Conservation (phyloP, 1,140 invertebrate species). For the Hycleus cichorii region DNA sequence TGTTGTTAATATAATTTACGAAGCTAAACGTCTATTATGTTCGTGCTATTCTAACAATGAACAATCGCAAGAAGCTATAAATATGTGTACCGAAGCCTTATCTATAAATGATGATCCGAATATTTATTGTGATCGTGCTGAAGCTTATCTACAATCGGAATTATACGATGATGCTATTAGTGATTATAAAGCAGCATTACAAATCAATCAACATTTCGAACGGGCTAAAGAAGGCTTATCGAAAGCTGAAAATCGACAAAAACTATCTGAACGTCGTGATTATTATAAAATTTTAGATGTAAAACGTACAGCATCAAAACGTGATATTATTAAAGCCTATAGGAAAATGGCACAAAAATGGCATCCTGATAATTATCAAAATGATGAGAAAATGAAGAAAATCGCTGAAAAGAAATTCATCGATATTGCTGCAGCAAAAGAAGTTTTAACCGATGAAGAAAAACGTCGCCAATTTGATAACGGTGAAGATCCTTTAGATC, state of each 20-base stretch:
- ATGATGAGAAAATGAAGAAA: slow-evolving; percentile 81
- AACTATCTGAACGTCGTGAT: slow-evolving; percentile 87
- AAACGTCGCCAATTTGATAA: slow-evolving; percentile 89
- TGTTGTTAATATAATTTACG: slow-evolving; percentile 62
- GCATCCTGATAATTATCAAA: slow-evolving; percentile 96
- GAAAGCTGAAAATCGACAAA: slow-evolving; percentile 87
- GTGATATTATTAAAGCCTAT: slow-evolving; percentile 94
- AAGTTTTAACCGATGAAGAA: slow-evolving; percentile 76
- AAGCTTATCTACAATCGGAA: slow-evolving; percentile 84
- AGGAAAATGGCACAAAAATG: slow-evolving; percentile 95
- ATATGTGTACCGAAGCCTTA: slow-evolving; percentile 73
- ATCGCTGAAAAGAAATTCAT: slow-evolving; percentile 97
- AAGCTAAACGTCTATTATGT: slow-evolving; percentile 67
- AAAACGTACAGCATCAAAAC: slow-evolving; percentile 78
- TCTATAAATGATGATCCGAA: slow-evolving; percentile 69
- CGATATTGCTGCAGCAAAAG: slow-evolving; percentile 98
- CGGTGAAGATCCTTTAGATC: slow-evolving; percentile 96
- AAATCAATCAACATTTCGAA: slow-evolving; percentile 72
- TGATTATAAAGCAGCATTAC: slow-evolving; percentile 76
- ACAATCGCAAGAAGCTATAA: slow-evolving; percentile 58
- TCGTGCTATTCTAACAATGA: slow-evolving; percentile 64
- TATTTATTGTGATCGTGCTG: slow-evolving; percentile 83
- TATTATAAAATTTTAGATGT: slow-evolving; percentile 96
- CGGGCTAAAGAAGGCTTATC: slow-evolving; percentile 85
- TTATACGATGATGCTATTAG: slow-evolving; percentile 90